Conservation (phyloP, 2,888 invertebrate genomes). For the Mechanitis messenoides region DNA sequence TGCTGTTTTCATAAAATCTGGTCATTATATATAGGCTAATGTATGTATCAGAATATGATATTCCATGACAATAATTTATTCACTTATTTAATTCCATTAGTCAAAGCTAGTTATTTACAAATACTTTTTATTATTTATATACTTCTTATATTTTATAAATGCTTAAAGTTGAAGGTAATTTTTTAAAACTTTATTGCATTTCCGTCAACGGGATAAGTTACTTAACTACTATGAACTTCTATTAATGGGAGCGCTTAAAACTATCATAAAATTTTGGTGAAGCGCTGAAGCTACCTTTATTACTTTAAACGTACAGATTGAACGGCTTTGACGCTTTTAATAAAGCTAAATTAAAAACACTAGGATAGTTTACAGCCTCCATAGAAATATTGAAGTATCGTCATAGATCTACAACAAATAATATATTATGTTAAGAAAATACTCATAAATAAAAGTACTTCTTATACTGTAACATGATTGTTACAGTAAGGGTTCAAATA, state of each 20-base stretch:
- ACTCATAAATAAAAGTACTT: too few species aligned
- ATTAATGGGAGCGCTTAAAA: conserved; percentile 19
- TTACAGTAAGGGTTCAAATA: too few species aligned
- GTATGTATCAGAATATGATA: too few species aligned
- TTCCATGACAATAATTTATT: too few species aligned
- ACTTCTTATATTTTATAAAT: neutral
- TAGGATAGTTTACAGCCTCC: neutral
- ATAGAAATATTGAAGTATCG: too few species aligned
- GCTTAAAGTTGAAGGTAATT: neutral
- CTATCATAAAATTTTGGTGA: conserved; percentile 23
- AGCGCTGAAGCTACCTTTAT: conserved; percentile 21
- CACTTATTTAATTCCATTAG: too few species aligned
- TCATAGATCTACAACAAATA: too few species aligned
- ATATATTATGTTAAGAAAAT: too few species aligned
- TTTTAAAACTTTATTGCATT: conserved; percentile 27
- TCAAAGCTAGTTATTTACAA: too few species aligned
- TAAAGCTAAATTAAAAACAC: neutral
- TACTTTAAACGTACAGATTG: conserved; percentile 5
- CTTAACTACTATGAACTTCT: conserved; percentile 24
- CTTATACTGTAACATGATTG: too few species aligned
- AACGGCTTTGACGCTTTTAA: neutral
- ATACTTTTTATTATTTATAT: neutral
- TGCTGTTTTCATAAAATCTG: too few species aligned
- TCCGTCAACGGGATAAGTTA: conserved; percentile 28
- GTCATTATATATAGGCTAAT: too few species aligned